Conservation (phyloP, 2,113 vertebrate species). For the Stegastes partitus region DNA sequence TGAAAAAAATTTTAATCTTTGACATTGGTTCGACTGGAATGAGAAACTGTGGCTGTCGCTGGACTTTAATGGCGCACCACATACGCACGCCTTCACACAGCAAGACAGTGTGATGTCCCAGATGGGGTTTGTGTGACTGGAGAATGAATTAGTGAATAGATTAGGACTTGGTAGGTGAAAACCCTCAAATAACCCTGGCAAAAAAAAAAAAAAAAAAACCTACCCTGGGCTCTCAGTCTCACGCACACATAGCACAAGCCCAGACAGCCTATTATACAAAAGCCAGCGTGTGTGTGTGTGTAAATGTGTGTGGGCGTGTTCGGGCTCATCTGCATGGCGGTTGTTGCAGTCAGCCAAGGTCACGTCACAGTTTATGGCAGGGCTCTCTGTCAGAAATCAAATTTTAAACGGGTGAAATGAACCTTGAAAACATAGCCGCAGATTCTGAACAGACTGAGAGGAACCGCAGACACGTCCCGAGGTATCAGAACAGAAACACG, state of each 20-base stretch:
- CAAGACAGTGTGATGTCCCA: constrained; percentile 3
- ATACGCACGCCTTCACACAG: neutral
- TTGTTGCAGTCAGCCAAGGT: constrained; percentile 47
- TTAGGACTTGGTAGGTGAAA: neutral
- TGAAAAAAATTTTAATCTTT: neutral
- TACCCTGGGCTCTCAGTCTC: neutral
- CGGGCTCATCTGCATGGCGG: constrained; percentile 26
- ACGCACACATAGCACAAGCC: neutral
- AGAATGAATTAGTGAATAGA: constrained; percentile 16
- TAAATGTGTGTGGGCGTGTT: constrained; percentile 14
- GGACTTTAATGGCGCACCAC: constrained; percentile 5
- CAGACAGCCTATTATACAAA: neutral
- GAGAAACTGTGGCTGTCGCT: neutral
- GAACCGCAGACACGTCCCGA: neutral
- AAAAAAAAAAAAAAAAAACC: no score
- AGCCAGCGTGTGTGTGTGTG: constrained; percentile 30
- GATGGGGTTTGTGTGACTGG: constrained; percentile 13
- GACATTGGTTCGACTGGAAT: constrained; percentile 1
- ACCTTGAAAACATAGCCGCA: constrained; percentile 36
- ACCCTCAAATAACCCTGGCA: constrained; percentile 5
- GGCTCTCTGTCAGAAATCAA: constrained; percentile 27
- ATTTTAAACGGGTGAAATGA: constrained; percentile 44
- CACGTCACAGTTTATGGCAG: constrained; percentile 29
- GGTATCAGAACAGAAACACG: neutral
- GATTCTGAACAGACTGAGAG: neutral